Evolutionary conservation across 2,888 invertebrate species (phyloP), one percentile per base, ranked within the genome.

Genomic region (Apotomis turbidana): DNA sequence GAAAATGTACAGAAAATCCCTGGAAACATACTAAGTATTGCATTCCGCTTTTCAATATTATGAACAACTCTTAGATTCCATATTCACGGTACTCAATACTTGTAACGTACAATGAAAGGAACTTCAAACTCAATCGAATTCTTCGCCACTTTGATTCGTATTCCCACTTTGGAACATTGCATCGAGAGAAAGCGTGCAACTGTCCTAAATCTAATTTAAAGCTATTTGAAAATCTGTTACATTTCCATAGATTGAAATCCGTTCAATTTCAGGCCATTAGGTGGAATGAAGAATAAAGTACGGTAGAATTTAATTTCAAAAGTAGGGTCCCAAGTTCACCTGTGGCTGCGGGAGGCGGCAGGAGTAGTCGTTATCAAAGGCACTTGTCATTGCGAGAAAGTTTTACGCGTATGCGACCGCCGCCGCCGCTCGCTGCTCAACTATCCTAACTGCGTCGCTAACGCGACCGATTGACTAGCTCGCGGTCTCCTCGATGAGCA

Each of bases 181-280:
- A 84, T 83, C 81, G 82, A 78, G 77, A 76, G 75, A 79, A 84
- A 86, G 81, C 85, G 82, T 85, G 84, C 86, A 85, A 83, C 85
- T 85, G 80, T 81, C 81, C 85, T 84, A 88, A 89, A 91, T 89
- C 87, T 87, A 89, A 90, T 91, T 90, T 87, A 69, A 75, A 59
- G 63, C 74, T 71, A 74, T 72, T 72, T 72, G 72, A 80, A 74
- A 76, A 76, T 81, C 78, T 77, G 76, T 78, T 76, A 76, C 77
- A 71, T 78, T 80, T 79, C 80, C 78, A 79, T 81, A 77, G 77
- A 79, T 81, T 77, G 78, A 78, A 77, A 78, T 77, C 76, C 68
- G 59, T 74, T 75, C 76, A 68, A 59, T 70, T 76, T 76, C 44
- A 52, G 62, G 58, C 51, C 62, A 71, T 71, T 71, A 76, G 76